A percentile compares a stretch with the other conserved stretches of the same genome.
Conservation (phyloP, 1,140 invertebrate species). For the Platorchestia sp. region DNA sequence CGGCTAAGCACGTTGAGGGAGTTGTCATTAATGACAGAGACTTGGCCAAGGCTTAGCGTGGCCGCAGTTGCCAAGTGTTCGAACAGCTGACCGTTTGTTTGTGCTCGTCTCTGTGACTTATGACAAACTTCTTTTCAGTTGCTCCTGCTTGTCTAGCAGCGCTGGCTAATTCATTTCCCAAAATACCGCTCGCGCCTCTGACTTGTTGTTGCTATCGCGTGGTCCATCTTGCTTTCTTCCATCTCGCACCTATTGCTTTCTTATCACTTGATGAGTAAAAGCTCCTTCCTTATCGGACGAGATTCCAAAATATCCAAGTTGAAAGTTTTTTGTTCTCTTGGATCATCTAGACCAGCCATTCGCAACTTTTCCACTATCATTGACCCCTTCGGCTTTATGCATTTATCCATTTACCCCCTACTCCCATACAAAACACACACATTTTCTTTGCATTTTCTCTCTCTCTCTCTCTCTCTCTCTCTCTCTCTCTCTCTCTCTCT, state of each 20-base stretch:
- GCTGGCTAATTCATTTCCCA: not conserved
- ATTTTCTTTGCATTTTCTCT: too few relatives aligned
- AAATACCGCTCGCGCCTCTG: not conserved
- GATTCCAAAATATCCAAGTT: too few relatives aligned
- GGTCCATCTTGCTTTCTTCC: not conserved
- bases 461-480: too few relatives aligned
- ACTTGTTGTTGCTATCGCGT: not conserved
- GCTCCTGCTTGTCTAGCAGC: not conserved
- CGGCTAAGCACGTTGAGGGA: not conserved
- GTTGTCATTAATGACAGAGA: not conserved
- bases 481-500: too few relatives aligned
- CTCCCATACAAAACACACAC: too few relatives aligned
- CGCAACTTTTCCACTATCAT: too few relatives aligned
- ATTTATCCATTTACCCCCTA: too few relatives aligned
- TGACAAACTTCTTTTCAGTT: not conserved
- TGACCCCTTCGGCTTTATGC: too few relatives aligned
- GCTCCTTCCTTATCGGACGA: too few relatives aligned
- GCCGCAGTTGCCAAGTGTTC: not conserved
- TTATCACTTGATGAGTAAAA: not conserved
- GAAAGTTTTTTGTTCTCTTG: too few relatives aligned
- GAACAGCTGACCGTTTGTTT: slow-evolving; percentile 6
- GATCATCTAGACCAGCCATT: too few relatives aligned
- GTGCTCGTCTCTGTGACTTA: not conserved
- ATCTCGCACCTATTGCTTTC: not conserved
- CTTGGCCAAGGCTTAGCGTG: not conserved